A percentile compares a stretch with the other conserved stretches of the same genome.
Evolutionary conservation across 2,888 invertebrate species (phyloP).

Genomic region (Tinea semifulvella): DNA sequence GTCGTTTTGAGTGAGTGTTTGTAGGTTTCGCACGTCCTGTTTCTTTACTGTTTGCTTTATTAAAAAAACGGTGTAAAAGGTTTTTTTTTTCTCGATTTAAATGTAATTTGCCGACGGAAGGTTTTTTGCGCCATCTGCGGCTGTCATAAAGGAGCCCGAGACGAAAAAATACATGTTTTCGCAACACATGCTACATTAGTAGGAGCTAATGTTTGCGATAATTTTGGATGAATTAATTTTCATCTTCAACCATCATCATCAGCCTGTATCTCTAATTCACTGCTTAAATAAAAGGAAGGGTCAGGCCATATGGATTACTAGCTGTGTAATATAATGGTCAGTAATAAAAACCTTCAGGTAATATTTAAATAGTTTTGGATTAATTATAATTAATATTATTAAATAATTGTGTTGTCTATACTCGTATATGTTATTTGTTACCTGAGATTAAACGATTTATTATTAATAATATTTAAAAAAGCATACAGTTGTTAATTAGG

Average conservation of each 20-base stretch:
- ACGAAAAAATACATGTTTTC: conserved; percentile 31
- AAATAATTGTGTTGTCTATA: too few species aligned
- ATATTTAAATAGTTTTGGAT: too few species aligned
- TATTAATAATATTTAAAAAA: too few species aligned
- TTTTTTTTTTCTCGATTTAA: conserved; percentile 32
- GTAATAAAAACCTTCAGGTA: too few species aligned
- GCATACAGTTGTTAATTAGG: too few species aligned
- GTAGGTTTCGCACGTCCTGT: neutral
- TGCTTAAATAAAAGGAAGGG: conserved; percentile 19
- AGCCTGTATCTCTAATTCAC: neutral
- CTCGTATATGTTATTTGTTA: too few species aligned
- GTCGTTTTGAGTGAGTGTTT: neutral
- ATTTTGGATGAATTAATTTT: conserved; percentile 16
- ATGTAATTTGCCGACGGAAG: conserved; percentile 34
- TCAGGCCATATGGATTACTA: too few species aligned
- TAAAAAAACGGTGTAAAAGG: conserved; percentile 22
- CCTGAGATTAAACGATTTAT: too few species aligned
- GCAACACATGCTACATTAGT: conserved; percentile 21
- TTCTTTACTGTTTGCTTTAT: conserved; percentile 20
- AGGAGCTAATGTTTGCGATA: conserved; percentile 16
- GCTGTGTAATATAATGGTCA: too few species aligned
- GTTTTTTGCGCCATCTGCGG: conserved; percentile 24
- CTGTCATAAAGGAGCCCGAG: conserved; percentile 26
- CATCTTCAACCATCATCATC: neutral
- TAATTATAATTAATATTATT: too few species aligned